Evolutionary conservation across 2,888 invertebrate genomes (phyloP), one percentile per base, ranked within the genome.

Genomic region (Nomada ruficornis): DNA sequence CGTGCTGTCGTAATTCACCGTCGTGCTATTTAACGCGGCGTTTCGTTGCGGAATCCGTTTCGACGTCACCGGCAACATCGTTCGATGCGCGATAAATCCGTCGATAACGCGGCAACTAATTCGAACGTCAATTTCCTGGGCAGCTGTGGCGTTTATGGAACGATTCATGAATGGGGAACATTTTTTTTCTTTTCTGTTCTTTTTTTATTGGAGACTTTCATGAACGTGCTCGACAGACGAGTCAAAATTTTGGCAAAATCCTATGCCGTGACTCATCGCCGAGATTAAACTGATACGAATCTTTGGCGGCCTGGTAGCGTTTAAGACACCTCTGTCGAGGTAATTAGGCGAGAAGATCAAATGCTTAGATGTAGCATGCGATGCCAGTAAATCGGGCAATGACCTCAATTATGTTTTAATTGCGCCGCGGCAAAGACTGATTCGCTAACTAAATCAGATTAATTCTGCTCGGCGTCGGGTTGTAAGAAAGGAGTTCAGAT

Each of bases 1-100:
- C 59, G 50, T 18, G 63, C 36, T 62, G 64, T 81, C 74, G 81
- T 71, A 80, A 79, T 63, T 67, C 71, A 59, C 18, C 29, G 20
- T 5, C 52, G 55, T 26, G 54, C n/a, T n/a, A 26, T 47, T 77
- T 36, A 29, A 26, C 76, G 15, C 52, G 54, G 47, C 59, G 18
- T 60, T 62, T 55, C 65, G 67, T 70, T 70, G 36, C 60, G 54
- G 65, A 70, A 64, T 63, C 50, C 42, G 36, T 44, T 20, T 52
- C 70, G 44, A 20, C 18, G 47, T n/a, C n/a, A 3, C 47, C 23
- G 3, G 50, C 20, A 55, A 55, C 78, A 68, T 77, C 70, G 15
- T 69, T 70, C 20, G 13, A 50, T 20, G 23, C 54, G 9, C 44
- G 55, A 68, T 42, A n/a, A 68, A 52, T 18, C 0, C 60, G 3